Evolutionary conservation across 2,797 vertebrate species (phyloP), one percentile per base, ranked within the genome.

Genomic region (Caiman crocodilus): DNA sequence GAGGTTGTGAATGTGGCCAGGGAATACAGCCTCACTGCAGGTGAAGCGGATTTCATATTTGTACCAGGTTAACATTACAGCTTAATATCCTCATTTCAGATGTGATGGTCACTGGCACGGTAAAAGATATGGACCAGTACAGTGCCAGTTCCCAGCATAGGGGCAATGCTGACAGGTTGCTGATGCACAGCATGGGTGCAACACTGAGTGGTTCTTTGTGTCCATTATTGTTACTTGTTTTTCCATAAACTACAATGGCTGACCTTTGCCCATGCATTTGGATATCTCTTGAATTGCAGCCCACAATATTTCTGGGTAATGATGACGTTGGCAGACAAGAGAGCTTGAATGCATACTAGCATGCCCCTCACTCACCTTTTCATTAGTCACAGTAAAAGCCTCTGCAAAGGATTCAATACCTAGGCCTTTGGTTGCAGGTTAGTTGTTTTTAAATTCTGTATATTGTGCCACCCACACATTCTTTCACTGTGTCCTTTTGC

Each of bases 151-250:
- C 17, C 42, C 35, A 56, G 63, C 30, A 55, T 42, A 14, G 64
- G 14, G 23, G 28, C 16, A 57, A 28, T 65, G 61, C 65, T 58
- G 28, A n/a, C 25, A 58, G 21, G 17, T 28, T 88, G 59, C 84
- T 58, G 76, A 60, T 59, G 23, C 78, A 55, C 58, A 89, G 90
- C 6, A 69, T 85, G 80, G 26, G 88, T 89, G 35, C 60, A 30
- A 83, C 63, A 28, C 35, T 69, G 88, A 92, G 82, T 6, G 91
- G 90, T 95, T 32, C 92, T 17, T 20, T 65, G 25, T 21, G 50
- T n/a, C 50, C 10, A 18, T 71, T 35, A 71, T 42, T 71, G 67
- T 25, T 35, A 35, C 67, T 71, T 71, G 32, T 21, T 71, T 42
- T 50, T 61, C 35, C 23, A 23, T n/a, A 30, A 8, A 61, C 21